These are phyloP conservation scores for Takifugu flavidus DNA, from an alignment of 2,113 vertebrate genomes.

Conservation along the genomic window DNA sequence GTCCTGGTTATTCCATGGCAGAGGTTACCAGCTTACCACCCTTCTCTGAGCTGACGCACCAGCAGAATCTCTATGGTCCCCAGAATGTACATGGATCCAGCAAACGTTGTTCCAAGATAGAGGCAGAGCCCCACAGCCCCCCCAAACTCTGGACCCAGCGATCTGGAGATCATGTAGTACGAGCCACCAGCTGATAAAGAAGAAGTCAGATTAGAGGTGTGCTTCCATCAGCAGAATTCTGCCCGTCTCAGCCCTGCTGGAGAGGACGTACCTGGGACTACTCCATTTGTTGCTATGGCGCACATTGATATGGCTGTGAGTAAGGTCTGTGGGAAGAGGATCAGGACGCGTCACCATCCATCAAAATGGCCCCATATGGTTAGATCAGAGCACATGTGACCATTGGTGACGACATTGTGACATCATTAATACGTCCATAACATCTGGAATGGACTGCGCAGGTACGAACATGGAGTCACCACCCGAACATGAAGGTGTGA, in stretches of 20 bases:
- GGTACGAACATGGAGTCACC: too few relatives aligned
- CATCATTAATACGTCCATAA: too few relatives aligned
- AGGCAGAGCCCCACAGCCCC: constrained; percentile 79
- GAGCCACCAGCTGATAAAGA: constrained; percentile 72
- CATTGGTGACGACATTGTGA: too few relatives aligned
- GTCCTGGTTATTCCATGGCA: too few relatives aligned
- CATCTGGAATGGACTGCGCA: too few relatives aligned
- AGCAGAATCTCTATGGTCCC: constrained; percentile 80
- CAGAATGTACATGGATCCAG: constrained; percentile 79
- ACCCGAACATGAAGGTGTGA: too few relatives aligned
- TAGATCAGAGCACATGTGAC: too few relatives aligned
- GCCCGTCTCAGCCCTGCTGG: neutral
- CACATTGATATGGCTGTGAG: constrained; percentile 97
- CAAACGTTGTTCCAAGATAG: constrained; percentile 80
- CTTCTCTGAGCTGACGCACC: constrained; percentile 45
- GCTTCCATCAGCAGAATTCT: neutral
- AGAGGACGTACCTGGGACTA: constrained; percentile 84
- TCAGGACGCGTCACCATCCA: neutral
- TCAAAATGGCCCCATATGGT: too few relatives aligned
- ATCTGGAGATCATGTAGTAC: constrained; percentile 82
- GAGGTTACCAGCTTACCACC: neutral
- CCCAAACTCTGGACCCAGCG: constrained; percentile 79
- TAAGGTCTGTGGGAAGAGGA: constrained; percentile 78
- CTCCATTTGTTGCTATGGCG: constrained; percentile 94
- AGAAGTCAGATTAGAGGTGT: constrained; percentile 1